These are phyloP conservation scores for Homarus gammarus DNA, from an alignment of 2,888 invertebrate species.

Conservation along the genomic window DNA sequence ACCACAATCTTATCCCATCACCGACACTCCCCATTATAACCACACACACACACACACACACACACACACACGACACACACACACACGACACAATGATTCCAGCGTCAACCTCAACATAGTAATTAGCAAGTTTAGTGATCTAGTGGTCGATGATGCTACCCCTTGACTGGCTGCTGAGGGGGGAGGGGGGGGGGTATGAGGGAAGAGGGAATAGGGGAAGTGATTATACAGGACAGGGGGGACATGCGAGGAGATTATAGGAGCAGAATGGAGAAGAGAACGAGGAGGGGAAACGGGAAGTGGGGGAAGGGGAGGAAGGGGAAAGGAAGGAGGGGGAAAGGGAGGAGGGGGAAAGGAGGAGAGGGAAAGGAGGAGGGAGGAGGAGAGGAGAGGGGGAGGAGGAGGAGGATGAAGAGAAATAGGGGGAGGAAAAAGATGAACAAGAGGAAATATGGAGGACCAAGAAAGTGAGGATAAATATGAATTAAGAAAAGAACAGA, in stretches of 20 bases:
- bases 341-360: constrained; percentile 12
- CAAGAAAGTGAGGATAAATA: too few species aligned
- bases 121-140: too few species aligned
- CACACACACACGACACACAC: not conserved
- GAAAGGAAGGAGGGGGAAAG: not conserved
- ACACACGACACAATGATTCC: too few species aligned
- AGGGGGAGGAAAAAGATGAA: not conserved
- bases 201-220: not conserved
- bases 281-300: not conserved
- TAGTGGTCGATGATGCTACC: too few species aligned
- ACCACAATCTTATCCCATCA: too few species aligned
- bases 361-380: not conserved
- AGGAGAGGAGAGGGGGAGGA: not conserved
- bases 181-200: not conserved
- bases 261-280: not conserved
- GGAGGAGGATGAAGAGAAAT: not conserved
- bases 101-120: too few species aligned
- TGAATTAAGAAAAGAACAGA: too few species aligned
- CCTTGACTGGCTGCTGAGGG: not conserved
- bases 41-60: too few species aligned
- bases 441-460: too few species aligned
- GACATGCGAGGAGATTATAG: too few species aligned
- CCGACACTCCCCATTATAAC: too few species aligned
- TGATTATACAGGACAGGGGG: not conserved
- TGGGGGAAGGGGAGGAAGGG: not conserved